A percentile compares a stretch with the other conserved stretches of the same genome.
Evolutionary conservation across 2,797 vertebrate species (phyloP).

Genomic region (Pangasius krempfi): DNA sequence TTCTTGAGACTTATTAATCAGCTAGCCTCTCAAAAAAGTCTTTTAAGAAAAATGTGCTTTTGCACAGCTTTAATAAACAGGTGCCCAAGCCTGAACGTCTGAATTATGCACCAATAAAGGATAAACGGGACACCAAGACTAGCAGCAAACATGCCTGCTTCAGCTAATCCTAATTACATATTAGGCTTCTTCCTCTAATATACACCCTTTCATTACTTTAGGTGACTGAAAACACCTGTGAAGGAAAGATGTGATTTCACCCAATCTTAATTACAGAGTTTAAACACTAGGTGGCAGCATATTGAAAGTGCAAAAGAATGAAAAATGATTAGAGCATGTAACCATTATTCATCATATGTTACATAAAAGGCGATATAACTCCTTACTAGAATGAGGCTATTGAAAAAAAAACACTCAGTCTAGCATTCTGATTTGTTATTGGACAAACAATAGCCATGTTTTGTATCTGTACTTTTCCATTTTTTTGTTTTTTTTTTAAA

Average conservation of each 20-base stretch:
- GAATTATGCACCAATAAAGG: neutral
- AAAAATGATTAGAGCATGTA: neutral
- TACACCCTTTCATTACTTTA: neutral
- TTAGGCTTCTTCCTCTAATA: neutral
- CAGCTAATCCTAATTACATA: neutral
- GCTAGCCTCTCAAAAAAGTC: neutral
- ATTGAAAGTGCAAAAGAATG: neutral
- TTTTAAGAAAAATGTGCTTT: neutral
- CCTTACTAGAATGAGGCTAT: neutral
- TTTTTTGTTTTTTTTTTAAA: neutral
- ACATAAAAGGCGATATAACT: neutral
- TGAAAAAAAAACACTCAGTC: neutral
- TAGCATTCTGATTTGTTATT: neutral
- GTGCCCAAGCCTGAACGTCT: neutral
- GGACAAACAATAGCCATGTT: neutral
- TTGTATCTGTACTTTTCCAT: neutral
- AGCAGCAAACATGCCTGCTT: neutral
- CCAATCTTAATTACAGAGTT: neutral
- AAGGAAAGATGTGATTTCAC: neutral
- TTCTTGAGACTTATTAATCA: neutral
- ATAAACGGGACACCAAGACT: neutral
- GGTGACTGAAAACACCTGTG: neutral
- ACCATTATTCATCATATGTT: neutral
- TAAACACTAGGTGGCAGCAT: conserved; percentile 20
- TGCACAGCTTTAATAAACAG: neutral